These are phyloP conservation scores for Platyura marginata DNA, from an alignment of 1,140 invertebrate genomes.

Conservation along the genomic window DNA sequence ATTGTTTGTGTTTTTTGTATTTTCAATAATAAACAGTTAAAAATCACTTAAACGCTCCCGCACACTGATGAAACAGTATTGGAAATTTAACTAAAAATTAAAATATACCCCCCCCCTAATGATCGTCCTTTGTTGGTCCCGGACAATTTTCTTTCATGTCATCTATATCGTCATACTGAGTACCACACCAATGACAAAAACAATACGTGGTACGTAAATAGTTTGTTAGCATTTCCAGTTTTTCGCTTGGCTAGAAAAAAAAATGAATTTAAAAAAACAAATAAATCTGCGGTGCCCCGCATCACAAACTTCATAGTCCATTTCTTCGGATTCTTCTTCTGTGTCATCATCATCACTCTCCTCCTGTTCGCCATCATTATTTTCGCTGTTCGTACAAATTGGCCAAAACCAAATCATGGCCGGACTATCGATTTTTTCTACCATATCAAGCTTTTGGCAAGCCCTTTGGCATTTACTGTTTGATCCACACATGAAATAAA, in stretches of 20 bases:
- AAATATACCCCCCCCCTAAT: too few relatives aligned
- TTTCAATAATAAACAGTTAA: too few relatives aligned
- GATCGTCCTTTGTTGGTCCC: constrained; percentile 39
- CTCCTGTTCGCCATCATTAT: constrained; percentile 18
- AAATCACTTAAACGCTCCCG: too few relatives aligned
- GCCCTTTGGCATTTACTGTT: constrained; percentile 45
- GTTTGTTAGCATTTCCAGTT: constrained; percentile 39
- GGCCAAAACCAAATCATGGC: constrained; percentile 51
- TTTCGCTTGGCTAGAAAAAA: constrained; percentile 27
- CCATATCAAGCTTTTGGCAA: constrained; percentile 52
- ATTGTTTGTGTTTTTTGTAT: too few relatives aligned
- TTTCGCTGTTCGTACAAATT: constrained; percentile 15
- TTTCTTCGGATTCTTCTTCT: constrained; percentile 8
- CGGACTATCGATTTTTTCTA: constrained; percentile 31
- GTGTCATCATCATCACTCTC: constrained; percentile 13
- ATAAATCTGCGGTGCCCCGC: too few relatives aligned
- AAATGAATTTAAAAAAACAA: too few relatives aligned
- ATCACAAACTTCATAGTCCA: constrained; percentile 11
- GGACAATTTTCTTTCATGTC: constrained; percentile 49
- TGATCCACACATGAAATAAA: constrained; percentile 24
- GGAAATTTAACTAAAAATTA: too few relatives aligned
- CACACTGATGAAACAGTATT: too few relatives aligned
- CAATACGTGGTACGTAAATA: constrained; percentile 48
- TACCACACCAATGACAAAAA: constrained; percentile 67
- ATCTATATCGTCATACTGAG: constrained; percentile 35